These are phyloP conservation scores for Raja brachyura DNA, from an alignment of 2,113 vertebrate genomes.

Conservation along the genomic window DNA sequence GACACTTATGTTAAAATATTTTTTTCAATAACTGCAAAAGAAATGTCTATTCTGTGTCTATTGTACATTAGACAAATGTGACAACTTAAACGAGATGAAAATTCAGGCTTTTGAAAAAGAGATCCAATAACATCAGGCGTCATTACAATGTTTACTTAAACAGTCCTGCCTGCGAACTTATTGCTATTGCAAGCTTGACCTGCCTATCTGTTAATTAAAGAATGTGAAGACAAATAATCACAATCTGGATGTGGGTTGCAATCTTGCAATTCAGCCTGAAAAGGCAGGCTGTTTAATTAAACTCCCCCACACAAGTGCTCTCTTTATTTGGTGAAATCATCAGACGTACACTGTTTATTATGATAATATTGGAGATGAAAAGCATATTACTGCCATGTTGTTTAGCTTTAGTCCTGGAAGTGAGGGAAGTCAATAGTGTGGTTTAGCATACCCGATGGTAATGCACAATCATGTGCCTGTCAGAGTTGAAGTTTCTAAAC, in stretches of 20 bases:
- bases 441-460: constrained; percentile 27
- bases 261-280: constrained; percentile 28
- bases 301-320: constrained; percentile 29
- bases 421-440: constrained; percentile 32
- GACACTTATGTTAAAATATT: background rate
- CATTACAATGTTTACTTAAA: constrained; percentile 32
- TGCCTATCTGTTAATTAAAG: constrained; percentile 37
- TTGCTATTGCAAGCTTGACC: constrained; percentile 37
- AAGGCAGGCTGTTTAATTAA: constrained; percentile 33
- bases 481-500: background rate
- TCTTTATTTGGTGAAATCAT: constrained; percentile 36
- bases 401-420: constrained; percentile 25
- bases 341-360: constrained; percentile 27
- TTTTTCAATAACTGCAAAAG: background rate
- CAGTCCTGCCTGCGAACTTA: constrained; percentile 4
- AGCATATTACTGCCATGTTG: constrained; percentile 29
- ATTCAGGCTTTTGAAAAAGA: background rate
- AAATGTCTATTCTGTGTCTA: background rate
- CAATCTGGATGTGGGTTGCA: constrained; percentile 26
- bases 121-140: constrained; percentile 18
- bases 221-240: constrained; percentile 35
- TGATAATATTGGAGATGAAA: constrained; percentile 29
- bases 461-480: constrained; percentile 23
- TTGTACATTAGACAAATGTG: background rate
- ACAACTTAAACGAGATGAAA: background rate